Base-by-base conservation (phyloP, 2,797 vertebrate genomes). In the Pangasius djambal region DNA sequence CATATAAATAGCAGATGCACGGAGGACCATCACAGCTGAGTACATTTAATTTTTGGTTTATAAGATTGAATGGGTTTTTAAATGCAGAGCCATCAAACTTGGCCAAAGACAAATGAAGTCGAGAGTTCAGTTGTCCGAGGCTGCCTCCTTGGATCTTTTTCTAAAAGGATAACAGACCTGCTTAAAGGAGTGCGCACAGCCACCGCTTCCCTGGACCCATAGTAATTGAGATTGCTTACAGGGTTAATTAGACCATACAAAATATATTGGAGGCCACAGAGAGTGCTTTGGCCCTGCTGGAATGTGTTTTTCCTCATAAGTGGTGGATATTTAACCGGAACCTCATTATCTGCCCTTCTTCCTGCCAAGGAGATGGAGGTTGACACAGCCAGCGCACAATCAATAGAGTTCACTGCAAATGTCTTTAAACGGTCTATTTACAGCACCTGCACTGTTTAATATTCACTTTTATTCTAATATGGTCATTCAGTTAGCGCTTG, bases 31-130 rank as follows among this genome's bases (percentile, higher is more conserved):
- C 98, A 98, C 98, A 99, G 97, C 97, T 97, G 97, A 99, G 98
- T 98, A 98, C 98, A 97, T 98, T 98, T 98, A 98, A 99, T 98
- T 99, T 98, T 99, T 98, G 96, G 96, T 98, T 98, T 98, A 98
- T 98, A 98, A 98, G 98, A 98, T 96, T 97, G 98, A 98, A 99
- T 98, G 97, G 97, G 96, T 98, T 98, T 98, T 98, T 99, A 98
- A 99, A 98, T 94, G 97, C 97, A 96, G 95, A 93, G 96, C 98
- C 97, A 97, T 98, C 98, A 98, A 97, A 97, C 97, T 96, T 96
- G 96, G 96, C 95, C 96, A 96, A 97, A 98, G 97, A 99, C 97
- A 98, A 98, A 98, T 98, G 97, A 98, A 98, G 97, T 98, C 96
- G 96, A 96, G 97, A 96, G 96, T 96, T 97, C 96, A 96, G 97